These are phyloP conservation scores for Clangula hyemalis DNA, from an alignment of 2,797 vertebrate genomes.

Conservation along the genomic window DNA sequence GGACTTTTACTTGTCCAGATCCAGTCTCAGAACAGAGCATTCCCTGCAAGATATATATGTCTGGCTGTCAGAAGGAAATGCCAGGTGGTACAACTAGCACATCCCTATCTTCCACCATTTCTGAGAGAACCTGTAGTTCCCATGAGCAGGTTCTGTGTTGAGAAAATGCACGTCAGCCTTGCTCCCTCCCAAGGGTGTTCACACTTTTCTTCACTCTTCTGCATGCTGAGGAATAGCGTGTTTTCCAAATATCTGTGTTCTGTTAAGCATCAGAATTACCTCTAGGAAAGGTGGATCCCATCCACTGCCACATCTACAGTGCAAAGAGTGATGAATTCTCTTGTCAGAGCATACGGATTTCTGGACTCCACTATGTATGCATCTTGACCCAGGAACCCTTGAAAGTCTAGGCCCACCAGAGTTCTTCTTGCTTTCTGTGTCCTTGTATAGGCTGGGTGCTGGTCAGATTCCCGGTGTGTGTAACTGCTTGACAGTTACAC, in stretches of 20 bases:
- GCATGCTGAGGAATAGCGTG: background rate
- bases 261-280: background rate
- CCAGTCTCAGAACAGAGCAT: background rate
- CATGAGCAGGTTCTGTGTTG: background rate
- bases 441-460: background rate
- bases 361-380: background rate
- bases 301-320: background rate
- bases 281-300: background rate
- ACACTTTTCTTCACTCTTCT: background rate
- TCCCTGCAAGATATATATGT: background rate
- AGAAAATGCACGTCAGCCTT: background rate
- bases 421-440: background rate
- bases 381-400: background rate
- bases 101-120: fast-evolving
- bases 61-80: background rate
- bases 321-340: background rate
- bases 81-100: background rate
- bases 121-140: background rate
- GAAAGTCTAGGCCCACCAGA: background rate
- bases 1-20: background rate
- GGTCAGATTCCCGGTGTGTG: background rate
- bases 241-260: background rate
- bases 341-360: background rate
- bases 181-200: background rate
- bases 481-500: background rate